phyloP scores from a whole-genome alignment of 2,888 invertebrate species.

The Allophyes oxyacanthae region DNA sequence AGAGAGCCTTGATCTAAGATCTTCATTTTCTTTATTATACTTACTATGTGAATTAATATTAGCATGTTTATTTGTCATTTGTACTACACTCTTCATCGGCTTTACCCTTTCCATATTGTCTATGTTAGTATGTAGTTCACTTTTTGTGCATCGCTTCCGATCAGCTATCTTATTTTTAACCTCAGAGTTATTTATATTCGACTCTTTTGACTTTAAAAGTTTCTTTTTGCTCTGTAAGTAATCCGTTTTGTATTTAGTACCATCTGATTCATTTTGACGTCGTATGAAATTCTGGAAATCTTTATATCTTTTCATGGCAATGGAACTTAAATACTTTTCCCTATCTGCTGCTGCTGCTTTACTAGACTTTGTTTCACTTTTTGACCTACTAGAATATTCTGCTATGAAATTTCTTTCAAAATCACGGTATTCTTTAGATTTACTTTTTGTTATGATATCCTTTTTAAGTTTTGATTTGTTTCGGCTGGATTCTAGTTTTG shows the following conservation, averaged over 20 bases:
- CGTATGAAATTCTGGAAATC: constrained; percentile 6
- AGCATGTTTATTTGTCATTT: background rate
- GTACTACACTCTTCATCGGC: constrained; percentile 10
- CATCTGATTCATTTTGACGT: background rate
- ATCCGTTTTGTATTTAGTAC: constrained; percentile 12
- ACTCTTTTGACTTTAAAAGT: background rate
- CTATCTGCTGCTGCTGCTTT: background rate
- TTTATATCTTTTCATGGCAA: constrained; percentile 14
- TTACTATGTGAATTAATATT: constrained; percentile 9
- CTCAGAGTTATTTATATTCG: background rate
- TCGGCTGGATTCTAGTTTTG: background rate
- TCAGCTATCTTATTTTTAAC: constrained; percentile 7
- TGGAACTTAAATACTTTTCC: background rate
- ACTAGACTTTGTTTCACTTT: constrained; percentile 2
- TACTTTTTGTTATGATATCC: background rate
- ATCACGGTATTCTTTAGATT: constrained; percentile 1
- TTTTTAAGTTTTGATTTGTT: constrained; percentile 3
- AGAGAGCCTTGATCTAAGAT: constrained; percentile 59
- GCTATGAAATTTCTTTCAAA: background rate
- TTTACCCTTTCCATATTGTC: constrained; percentile 4
- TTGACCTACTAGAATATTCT: constrained; percentile 8
- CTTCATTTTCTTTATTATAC: constrained; percentile 31
- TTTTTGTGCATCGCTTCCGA: constrained; percentile 8
- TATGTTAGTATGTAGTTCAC: background rate
- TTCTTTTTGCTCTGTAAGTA: background rate